A percentile compares a stretch with the other conserved stretches of the same genome.
Conservation (phyloP, 2,888 invertebrate species). For the Scaptomyza flava region DNA sequence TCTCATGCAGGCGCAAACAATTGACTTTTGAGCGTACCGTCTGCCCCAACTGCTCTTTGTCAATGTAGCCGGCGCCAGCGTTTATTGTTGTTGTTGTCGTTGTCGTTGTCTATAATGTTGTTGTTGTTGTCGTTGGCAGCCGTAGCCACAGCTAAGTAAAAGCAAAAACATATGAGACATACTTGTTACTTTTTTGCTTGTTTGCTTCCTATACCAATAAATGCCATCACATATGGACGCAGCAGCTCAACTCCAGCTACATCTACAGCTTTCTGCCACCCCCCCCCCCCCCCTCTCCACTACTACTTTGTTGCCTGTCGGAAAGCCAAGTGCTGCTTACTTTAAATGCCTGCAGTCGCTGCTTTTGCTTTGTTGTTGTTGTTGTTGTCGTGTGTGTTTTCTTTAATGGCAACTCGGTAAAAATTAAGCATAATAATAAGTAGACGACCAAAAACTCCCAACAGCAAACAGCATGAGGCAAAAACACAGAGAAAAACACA, state of each 20-base stretch:
- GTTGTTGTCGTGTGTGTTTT: conserved; percentile 39
- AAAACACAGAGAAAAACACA: conserved; percentile 6
- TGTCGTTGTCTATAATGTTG: conserved; percentile 13
- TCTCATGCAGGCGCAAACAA: conserved; percentile 71
- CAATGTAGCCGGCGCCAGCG: conserved; percentile 53
- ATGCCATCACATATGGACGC: conserved; percentile 61
- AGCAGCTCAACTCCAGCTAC: conserved; percentile 29
- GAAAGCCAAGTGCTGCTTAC: conserved; percentile 35
- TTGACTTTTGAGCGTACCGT: conserved; percentile 66
- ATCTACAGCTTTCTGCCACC: not conserved
- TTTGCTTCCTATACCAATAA: conserved; percentile 63
- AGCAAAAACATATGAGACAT: conserved; percentile 64
- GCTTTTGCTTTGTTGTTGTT: conserved; percentile 31
- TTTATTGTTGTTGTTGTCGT: conserved; percentile 34
- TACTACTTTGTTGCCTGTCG: not conserved
- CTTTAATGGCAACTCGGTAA: conserved; percentile 61
- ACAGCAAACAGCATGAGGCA: conserved; percentile 46
- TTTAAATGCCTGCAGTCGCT: conserved; percentile 49
- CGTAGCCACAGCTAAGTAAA: conserved; percentile 61
- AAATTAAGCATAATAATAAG: conserved; percentile 76
- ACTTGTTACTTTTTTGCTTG: conserved; percentile 62
- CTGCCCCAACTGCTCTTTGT: conserved; percentile 38
- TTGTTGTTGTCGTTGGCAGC: conserved; percentile 29
- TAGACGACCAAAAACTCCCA: conserved; percentile 68
- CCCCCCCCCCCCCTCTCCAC: not conserved